Conservation (phyloP, 64 coral and sea anemone genomes). For the Exaiptasia diaphana region DNA sequence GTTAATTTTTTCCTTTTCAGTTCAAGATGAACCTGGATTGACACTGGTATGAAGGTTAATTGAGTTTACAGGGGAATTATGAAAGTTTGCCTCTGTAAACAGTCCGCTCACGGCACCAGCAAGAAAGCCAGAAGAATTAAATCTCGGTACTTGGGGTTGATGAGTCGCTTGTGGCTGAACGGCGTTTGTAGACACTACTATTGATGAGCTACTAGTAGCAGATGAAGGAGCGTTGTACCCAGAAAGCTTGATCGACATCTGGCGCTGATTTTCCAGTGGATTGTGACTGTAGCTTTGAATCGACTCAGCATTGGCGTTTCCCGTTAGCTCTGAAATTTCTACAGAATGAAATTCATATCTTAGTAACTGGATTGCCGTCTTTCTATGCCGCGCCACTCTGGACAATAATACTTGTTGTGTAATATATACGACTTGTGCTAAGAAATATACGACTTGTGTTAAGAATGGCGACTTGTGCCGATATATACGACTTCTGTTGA, state of each 20-base stretch:
- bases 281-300: slow-evolving; percentile 54
- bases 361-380: slow-evolving; percentile 3
- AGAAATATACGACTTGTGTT: no score
- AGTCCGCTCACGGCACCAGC: slow-evolving; percentile 7
- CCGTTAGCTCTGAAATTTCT: slow-evolving; percentile 37
- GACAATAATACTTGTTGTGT: no score
- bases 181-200: not conserved
- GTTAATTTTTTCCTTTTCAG: no score
- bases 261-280: slow-evolving; percentile 48
- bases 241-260: slow-evolving; percentile 22
- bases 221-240: not conserved
- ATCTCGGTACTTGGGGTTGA: not conserved
- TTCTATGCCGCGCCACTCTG: no score
- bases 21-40: no score
- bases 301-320: slow-evolving; percentile 36
- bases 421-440: no score
- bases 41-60: slow-evolving; percentile 27
- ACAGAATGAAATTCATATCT: slow-evolving; percentile 12
- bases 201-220: not conserved
- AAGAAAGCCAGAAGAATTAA: not conserved
- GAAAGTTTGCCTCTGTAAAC: slow-evolving; percentile 31
- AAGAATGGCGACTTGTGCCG: no score
- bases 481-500: no score
- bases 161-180: not conserved
- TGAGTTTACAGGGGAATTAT: slow-evolving; percentile 35